A percentile compares a stretch with the other conserved stretches of the same genome.
phyloP scores from a whole-genome alignment of 2,113 vertebrate species.

The Dicrurus megarhynchus region DNA sequence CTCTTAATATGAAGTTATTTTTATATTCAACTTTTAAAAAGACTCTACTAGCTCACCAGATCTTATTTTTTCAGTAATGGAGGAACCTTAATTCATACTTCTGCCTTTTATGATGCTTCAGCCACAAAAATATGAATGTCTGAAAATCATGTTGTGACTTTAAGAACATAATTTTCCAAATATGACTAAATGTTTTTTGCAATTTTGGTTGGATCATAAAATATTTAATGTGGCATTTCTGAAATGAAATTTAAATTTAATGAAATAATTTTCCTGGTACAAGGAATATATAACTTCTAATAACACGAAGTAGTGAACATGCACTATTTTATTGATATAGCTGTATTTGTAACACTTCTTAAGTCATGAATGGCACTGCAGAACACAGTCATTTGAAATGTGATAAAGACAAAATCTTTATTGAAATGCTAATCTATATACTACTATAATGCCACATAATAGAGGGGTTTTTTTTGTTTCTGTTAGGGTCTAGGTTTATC shows the following conservation, averaged over 20 bases:
- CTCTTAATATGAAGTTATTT: neutral
- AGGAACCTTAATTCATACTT: neutral
- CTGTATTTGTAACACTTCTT: neutral
- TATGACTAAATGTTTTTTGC: rapidly evolving
- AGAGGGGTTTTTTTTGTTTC: neutral
- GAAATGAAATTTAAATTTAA: neutral
- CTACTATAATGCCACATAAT: neutral
- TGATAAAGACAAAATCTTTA: neutral
- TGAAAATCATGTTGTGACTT: neutral
- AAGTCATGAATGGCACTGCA: neutral
- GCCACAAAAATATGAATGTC: neutral
- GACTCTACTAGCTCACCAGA: rapidly evolving
- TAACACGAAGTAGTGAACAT: neutral
- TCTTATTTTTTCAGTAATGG: neutral
- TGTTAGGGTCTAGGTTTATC: neutral
- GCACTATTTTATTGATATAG: neutral
- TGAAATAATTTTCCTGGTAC: neutral
- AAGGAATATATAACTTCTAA: neutral
- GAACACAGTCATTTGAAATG: neutral
- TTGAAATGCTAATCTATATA: neutral
- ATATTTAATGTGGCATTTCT: neutral
- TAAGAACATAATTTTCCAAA: neutral
- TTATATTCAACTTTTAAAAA: neutral
- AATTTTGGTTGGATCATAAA: neutral
- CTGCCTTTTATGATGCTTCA: neutral